A percentile compares a stretch with the other conserved stretches of the same genome.
phyloP scores from a whole-genome alignment of 1,140 invertebrate genomes.

The Procambarus virginalis region DNA sequence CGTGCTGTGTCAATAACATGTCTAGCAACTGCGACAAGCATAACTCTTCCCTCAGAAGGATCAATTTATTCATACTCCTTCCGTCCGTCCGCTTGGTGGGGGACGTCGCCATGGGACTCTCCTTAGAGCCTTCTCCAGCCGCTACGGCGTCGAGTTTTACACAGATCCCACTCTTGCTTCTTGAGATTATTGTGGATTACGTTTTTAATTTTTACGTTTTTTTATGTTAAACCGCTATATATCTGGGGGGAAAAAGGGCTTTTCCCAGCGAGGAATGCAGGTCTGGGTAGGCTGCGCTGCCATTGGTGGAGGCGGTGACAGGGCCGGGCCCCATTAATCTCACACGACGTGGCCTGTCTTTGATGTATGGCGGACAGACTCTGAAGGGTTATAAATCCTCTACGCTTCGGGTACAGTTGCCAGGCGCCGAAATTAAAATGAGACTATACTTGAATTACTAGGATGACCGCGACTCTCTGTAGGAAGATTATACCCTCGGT shows the following conservation, averaged over 20 bases:
- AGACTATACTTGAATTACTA: conserved; percentile 59
- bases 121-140: no score
- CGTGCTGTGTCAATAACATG: conserved; percentile 42
- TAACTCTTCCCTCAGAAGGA: conserved; percentile 12
- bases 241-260: conserved; percentile 28
- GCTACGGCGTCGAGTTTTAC: no score
- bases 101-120: not conserved
- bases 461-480: not conserved
- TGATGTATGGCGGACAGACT: conserved; percentile 67
- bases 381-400: conserved; percentile 67
- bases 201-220: conserved; percentile 30
- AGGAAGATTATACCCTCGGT: not conserved
- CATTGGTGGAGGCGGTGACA: conserved; percentile 67
- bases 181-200: conserved; percentile 35
- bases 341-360: conserved; percentile 66
- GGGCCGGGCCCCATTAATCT: conserved; percentile 65
- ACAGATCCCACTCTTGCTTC: not conserved
- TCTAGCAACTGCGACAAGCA: conserved; percentile 28
- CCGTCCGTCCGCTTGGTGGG: not conserved
- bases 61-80: conserved; percentile 45
- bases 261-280: conserved; percentile 64
- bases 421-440: conserved; percentile 64
- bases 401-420: conserved; percentile 65
- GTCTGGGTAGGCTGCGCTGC: conserved; percentile 53
- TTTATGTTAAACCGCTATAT: conserved; percentile 40